Evolutionary conservation across 2,797 vertebrate species (phyloP).

Genomic region (Mus spretus): DNA sequence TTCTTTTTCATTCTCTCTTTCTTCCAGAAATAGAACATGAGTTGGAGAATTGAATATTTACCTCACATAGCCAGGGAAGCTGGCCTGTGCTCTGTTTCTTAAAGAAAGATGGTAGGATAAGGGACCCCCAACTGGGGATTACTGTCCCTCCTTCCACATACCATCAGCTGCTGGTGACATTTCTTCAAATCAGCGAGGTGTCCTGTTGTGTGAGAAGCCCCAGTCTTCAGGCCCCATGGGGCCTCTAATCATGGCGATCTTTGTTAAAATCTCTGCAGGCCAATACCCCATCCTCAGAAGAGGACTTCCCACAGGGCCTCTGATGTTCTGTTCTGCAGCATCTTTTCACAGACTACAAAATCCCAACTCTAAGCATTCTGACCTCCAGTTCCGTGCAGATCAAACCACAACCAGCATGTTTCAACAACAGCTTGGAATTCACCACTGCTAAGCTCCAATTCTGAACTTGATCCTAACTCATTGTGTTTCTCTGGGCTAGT

Average conservation of each 20-base stretch:
- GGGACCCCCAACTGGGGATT: background rate
- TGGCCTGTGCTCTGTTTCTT: conserved; percentile 48
- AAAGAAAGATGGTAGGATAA: conserved; percentile 62
- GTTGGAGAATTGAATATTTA: conserved; percentile 12
- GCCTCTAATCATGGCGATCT: conserved; percentile 16
- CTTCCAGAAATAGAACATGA: conserved; percentile 28
- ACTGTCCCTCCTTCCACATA: conserved; percentile 15
- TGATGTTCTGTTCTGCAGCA: conserved; percentile 67
- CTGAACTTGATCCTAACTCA: conserved; percentile 40
- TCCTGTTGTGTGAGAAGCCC: conserved; percentile 51
- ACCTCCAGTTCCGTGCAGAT: conserved; percentile 68
- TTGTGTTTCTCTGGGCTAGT: conserved; percentile 34
- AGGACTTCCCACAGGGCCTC: conserved; percentile 56
- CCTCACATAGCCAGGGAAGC: conserved; percentile 16
- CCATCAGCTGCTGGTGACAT: conserved; percentile 58
- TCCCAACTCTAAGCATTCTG: background rate
- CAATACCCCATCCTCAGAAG: background rate
- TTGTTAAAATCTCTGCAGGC: background rate
- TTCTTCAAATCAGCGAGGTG: conserved; percentile 80
- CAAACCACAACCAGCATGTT: conserved; percentile 66
- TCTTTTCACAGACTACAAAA: conserved; percentile 70
- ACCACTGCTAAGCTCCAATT: background rate
- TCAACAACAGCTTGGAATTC: conserved; percentile 21
- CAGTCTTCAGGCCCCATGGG: background rate
- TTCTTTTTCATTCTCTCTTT: background rate